Conservation (phyloP, 2,113 vertebrate genomes). For the Anser brachyrhynchus region DNA sequence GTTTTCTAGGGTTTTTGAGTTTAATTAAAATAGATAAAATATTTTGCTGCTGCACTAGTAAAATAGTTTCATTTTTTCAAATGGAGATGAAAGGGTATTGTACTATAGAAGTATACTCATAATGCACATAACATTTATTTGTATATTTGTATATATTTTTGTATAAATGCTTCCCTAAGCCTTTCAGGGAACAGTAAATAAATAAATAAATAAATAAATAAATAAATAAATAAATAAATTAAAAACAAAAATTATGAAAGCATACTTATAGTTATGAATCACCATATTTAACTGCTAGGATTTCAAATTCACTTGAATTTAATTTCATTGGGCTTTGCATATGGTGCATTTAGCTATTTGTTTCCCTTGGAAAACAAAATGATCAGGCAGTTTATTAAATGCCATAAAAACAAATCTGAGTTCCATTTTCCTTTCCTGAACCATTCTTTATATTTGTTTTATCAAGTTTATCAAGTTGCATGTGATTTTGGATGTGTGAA, state of each 20-base stretch:
- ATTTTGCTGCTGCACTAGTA: not conserved
- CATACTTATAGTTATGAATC: not conserved
- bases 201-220: too few species aligned
- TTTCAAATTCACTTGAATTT: conserved; percentile 18
- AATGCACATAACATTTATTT: not conserved
- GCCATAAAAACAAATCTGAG: conserved; percentile 19
- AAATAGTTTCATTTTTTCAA: not conserved
- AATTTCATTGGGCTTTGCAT: not conserved
- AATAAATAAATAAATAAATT: not conserved
- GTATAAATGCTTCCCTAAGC: not conserved
- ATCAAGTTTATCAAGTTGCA: conserved; percentile 20
- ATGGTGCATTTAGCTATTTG: not conserved
- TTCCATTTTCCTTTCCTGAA: conserved; percentile 18
- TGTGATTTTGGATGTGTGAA: conserved; percentile 21
- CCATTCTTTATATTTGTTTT: not conserved
- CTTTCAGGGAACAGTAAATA: not conserved
- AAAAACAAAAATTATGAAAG: not conserved
- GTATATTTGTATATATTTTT: not conserved
- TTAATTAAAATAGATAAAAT: not conserved
- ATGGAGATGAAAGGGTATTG: not conserved
- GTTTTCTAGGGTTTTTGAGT: not conserved
- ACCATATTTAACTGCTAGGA: not conserved
- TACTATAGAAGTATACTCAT: not conserved
- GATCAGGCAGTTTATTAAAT: not conserved
- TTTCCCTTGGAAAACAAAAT: conserved; percentile 10